Conservation (phyloP, 1,140 invertebrate genomes). For the Calliphora vicina region DNA sequence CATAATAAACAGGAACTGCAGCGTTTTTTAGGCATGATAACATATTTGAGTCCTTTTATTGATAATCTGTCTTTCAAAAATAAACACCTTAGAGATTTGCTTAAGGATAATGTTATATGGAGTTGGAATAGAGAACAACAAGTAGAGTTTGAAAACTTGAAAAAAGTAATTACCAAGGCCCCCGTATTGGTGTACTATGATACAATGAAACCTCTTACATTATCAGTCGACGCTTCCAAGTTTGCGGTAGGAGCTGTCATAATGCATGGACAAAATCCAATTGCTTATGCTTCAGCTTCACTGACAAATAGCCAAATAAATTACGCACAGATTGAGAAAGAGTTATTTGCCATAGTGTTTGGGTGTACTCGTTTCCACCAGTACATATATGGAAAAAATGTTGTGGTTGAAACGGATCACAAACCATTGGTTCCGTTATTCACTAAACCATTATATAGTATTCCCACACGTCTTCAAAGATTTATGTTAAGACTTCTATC, state of each 20-base stretch:
- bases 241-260: conserved; percentile 53
- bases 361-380: conserved; percentile 59
- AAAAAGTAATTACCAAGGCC: conserved; percentile 45
- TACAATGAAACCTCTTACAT: conserved; percentile 43
- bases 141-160: conserved; percentile 42
- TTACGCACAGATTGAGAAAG: conserved; percentile 65
- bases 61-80: conserved; percentile 47
- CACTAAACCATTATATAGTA: conserved; percentile 59
- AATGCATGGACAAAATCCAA: conserved; percentile 52
- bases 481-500: conserved; percentile 55
- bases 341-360: conserved; percentile 61
- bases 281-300: conserved; percentile 54
- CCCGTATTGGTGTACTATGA: conserved; percentile 56
- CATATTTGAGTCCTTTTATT: conserved; percentile 47
- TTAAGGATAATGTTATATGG: conserved; percentile 37
- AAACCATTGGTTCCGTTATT: conserved; percentile 63
- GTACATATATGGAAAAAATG: conserved; percentile 49
- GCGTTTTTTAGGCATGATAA: conserved; percentile 48
- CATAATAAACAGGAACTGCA: conserved; percentile 50
- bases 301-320: conserved; percentile 53
- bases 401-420: conserved; percentile 63
- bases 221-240: conserved; percentile 56
- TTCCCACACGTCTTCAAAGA: conserved; percentile 54
- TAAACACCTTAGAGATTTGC: conserved; percentile 41
- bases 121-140: conserved; percentile 13